Percentiles rank a stretch among this genome's conserved stretches.
Conservation (phyloP, 2,797 vertebrate genomes). For the Tachyglossus aculeatus region DNA sequence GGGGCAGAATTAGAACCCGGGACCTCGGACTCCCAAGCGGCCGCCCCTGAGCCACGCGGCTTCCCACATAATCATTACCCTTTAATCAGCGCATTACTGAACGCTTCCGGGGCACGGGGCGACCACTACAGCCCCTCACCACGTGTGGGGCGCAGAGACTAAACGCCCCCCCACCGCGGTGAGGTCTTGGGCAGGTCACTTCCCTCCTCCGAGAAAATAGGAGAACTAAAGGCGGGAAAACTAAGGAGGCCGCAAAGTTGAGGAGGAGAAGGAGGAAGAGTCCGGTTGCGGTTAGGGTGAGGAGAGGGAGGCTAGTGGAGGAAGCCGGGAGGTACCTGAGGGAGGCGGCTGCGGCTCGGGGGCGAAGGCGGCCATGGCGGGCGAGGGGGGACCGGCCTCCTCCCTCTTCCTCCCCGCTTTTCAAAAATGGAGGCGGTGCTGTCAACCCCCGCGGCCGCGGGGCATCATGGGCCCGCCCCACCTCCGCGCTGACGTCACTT, state of each 20-base stretch:
- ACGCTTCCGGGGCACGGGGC: no score
- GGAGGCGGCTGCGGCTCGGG: constrained; percentile 62
- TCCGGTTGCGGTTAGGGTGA: background rate
- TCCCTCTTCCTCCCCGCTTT: constrained; percentile 9
- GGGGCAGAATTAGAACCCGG: no score
- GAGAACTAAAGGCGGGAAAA: background rate
- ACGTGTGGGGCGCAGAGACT: no score
- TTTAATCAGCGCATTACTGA: no score
- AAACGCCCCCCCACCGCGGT: no score
- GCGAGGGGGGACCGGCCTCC: fast-evolving
- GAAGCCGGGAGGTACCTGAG: constrained; percentile 60
- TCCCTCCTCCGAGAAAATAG: background rate
- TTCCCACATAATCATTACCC: no score
- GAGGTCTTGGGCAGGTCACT: background rate
- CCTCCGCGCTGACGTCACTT: no score
- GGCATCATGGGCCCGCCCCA: constrained; percentile 20
- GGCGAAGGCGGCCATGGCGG: constrained; percentile 57
- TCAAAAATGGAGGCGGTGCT: constrained; percentile 61
- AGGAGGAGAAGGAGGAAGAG: background rate
- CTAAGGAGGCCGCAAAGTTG: background rate
- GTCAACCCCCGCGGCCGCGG: background rate
- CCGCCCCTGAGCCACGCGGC: no score
- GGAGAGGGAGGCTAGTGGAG: background rate
- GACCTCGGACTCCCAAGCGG: no score
- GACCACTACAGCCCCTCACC: no score